Percentiles rank a stretch among this genome's conserved stretches.
phyloP scores from a whole-genome alignment of 64 coral and sea anemone genomes.

The Pocillopora damicornis region DNA sequence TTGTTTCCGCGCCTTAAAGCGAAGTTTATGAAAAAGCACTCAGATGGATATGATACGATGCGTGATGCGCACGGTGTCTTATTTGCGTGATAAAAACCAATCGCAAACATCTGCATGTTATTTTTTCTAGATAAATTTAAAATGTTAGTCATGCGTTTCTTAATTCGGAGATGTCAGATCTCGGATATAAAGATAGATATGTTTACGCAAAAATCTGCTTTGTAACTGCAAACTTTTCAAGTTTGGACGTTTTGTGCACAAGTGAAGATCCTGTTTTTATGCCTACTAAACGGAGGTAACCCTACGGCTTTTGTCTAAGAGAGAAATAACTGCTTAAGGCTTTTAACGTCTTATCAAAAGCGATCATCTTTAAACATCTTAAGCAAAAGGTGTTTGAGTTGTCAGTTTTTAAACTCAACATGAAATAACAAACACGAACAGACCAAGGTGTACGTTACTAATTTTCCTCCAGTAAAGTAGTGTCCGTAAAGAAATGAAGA shows the following conservation, averaged over 20 bases:
- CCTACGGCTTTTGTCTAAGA: no score
- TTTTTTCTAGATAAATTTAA: neutral
- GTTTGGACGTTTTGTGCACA: neutral
- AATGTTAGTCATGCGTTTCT: neutral
- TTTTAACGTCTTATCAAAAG: no score
- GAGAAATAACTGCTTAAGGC: no score
- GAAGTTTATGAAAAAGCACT: neutral
- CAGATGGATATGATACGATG: neutral
- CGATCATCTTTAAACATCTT: no score
- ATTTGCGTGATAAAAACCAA: neutral
- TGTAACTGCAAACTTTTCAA: neutral
- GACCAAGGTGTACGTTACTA: no score
- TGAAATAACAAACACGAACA: no score
- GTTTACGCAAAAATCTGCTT: neutral
- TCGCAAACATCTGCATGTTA: neutral
- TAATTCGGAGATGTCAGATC: neutral
- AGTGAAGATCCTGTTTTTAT: no score
- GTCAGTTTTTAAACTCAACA: no score
- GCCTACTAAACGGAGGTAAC: no score
- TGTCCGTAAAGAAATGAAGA: no score
- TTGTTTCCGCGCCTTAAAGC: neutral
- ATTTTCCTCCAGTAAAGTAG: no score
- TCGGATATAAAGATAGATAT: neutral
- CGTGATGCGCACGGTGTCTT: neutral
- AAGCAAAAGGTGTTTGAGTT: no score